A percentile compares a stretch with the other conserved stretches of the same genome.
Evolutionary conservation across 2,797 vertebrate genomes (phyloP).

Genomic region (Lacerta bilineata): DNA sequence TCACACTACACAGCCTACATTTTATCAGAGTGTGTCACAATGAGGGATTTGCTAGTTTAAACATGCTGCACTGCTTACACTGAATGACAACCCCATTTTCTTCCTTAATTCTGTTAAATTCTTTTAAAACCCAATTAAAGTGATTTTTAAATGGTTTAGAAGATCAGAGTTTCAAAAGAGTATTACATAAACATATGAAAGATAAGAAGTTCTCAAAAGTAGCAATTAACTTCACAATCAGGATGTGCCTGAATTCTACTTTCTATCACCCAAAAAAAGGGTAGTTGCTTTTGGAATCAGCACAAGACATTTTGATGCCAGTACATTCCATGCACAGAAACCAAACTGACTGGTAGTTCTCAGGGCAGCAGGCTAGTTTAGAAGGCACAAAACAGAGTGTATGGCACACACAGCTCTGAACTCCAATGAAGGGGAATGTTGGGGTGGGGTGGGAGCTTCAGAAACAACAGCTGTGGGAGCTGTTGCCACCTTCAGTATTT

Average conservation of each 20-base stretch:
- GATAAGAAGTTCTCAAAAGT: background rate
- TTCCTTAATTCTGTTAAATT: background rate
- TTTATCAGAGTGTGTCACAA: background rate
- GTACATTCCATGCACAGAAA: too few relatives aligned
- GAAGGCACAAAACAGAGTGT: too few relatives aligned
- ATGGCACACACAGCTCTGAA: too few relatives aligned
- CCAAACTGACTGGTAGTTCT: too few relatives aligned
- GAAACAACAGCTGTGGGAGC: too few relatives aligned
- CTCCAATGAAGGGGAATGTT: too few relatives aligned
- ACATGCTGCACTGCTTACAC: background rate
- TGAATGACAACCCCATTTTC: background rate
- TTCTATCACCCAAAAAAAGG: background rate
- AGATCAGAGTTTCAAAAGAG: background rate
- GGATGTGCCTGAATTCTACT: background rate
- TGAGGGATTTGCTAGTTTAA: constrained; percentile 12
- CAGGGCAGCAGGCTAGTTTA: too few relatives aligned
- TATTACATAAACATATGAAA: constrained; percentile 1
- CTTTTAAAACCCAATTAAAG: constrained; percentile 24
- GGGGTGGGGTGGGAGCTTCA: too few relatives aligned
- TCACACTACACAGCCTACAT: constrained; percentile 1
- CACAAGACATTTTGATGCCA: too few relatives aligned
- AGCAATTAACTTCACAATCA: constrained; percentile 24
- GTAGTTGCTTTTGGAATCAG: background rate
- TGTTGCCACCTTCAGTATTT: too few relatives aligned
- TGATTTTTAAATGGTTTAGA: background rate